These are phyloP conservation scores for Pogona vitticeps DNA, from an alignment of 2,113 vertebrate genomes.

Conservation along the genomic window DNA sequence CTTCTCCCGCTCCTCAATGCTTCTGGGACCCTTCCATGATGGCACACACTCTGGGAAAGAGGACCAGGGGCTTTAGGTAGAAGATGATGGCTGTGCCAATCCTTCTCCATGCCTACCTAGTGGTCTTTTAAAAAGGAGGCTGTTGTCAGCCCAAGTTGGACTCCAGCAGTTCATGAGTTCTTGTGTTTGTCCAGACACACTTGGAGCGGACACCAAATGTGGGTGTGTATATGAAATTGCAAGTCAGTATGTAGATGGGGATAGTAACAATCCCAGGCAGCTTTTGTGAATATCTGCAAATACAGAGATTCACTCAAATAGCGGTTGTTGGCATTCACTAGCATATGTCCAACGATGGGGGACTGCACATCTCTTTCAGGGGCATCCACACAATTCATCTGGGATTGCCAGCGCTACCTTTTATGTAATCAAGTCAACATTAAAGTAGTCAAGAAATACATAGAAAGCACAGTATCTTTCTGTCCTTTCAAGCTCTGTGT, in stretches of 20 bases:
- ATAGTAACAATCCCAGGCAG: neutral
- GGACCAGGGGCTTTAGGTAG: neutral
- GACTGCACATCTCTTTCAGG: neutral
- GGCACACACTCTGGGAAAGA: neutral
- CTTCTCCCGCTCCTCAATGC: neutral
- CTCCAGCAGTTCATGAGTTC: no score
- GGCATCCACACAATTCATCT: neutral
- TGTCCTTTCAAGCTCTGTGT: conserved; percentile 31
- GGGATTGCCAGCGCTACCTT: neutral
- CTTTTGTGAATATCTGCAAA: neutral
- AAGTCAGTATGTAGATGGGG: neutral
- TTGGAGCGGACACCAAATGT: neutral
- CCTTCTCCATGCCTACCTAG: no score
- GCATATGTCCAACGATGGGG: neutral
- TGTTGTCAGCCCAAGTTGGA: no score
- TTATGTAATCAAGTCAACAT: neutral
- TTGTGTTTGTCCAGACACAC: neutral
- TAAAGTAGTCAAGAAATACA: conserved; percentile 30
- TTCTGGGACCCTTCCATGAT: no score
- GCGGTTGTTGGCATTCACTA: neutral
- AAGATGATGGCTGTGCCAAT: no score
- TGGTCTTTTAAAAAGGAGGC: no score
- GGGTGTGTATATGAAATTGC: neutral
- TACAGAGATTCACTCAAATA: neutral
- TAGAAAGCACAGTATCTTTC: conserved; percentile 42